Evolutionary conservation across 2,888 invertebrate genomes (phyloP).

Genomic region (Unio delphinus): DNA sequence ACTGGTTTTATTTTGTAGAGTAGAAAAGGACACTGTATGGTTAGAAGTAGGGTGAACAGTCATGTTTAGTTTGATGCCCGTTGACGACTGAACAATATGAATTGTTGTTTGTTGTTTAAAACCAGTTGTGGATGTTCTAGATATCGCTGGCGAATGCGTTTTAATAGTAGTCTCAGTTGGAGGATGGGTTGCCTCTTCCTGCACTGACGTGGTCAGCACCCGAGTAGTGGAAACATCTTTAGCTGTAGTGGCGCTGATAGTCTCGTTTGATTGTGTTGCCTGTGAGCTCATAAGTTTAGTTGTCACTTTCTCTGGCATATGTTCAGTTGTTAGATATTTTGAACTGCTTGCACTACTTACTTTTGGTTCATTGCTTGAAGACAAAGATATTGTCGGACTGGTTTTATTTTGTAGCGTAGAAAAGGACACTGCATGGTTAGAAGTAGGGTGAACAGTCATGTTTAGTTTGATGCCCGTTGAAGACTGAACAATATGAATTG

Average conservation of each 20-base stretch:
- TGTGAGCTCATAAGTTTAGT: constrained; percentile 2
- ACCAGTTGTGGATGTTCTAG: neutral
- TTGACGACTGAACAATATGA: no score
- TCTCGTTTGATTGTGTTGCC: neutral
- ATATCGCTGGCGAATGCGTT: neutral
- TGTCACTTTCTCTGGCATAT: neutral
- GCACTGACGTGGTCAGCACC: neutral
- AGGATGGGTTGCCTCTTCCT: neutral
- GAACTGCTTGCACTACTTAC: neutral
- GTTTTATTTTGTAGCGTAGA: no score
- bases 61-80: no score
- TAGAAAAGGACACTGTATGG: no score
- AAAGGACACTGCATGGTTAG: no score
- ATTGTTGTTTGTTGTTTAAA: no score
- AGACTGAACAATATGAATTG: neutral
- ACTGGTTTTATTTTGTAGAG: no score
- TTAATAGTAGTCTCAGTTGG: neutral
- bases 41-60: no score
- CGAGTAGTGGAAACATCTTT: constrained; percentile 2
- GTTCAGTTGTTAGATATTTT: no score
- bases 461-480: neutral
- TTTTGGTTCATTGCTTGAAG: neutral
- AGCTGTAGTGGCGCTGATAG: neutral
- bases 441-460: neutral
- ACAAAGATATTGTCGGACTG: no score